Conservation (phyloP, 1,140 invertebrate genomes). For the Nymphalis io region DNA sequence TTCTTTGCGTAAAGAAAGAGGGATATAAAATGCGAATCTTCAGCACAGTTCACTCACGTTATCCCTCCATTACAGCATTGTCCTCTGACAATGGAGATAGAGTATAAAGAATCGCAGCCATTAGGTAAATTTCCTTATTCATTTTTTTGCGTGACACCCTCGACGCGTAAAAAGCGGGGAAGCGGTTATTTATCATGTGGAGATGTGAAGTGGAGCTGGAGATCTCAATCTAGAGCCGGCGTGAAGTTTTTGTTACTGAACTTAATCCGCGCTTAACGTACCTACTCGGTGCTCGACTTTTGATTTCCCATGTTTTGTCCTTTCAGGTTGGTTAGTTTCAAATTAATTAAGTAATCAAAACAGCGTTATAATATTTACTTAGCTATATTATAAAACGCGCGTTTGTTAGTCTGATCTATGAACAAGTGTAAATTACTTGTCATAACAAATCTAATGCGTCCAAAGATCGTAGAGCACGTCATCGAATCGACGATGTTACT, state of each 20-base stretch:
- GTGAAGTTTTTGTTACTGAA: slow-evolving; percentile 51
- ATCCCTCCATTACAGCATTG: slow-evolving; percentile 79
- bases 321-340: background rate
- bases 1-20: slow-evolving; percentile 16
- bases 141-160: slow-evolving; percentile 79
- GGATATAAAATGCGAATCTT: slow-evolving; percentile 37
- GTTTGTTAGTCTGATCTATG: too few relatives aligned
- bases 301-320: slow-evolving; percentile 17
- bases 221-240: slow-evolving; percentile 67
- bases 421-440: too few relatives aligned
- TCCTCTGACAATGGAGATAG: slow-evolving; percentile 73
- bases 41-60: slow-evolving; percentile 67
- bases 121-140: slow-evolving; percentile 80
- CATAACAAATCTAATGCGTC: too few relatives aligned
- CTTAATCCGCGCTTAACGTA: slow-evolving; percentile 45
- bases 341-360: background rate
- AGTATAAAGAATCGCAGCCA: slow-evolving; percentile 76
- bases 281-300: background rate
- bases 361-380: too few relatives aligned
- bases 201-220: slow-evolving; percentile 47
- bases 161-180: slow-evolving; percentile 65
- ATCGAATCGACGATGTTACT: too few relatives aligned
- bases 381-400: too few relatives aligned
- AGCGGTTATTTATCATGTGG: slow-evolving; percentile 73
- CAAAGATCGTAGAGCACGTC: too few relatives aligned